Percentiles rank a stretch among this genome's conserved stretches.
Conservation (phyloP, 1,140 invertebrate species). For the Harpegnathos saltator region DNA sequence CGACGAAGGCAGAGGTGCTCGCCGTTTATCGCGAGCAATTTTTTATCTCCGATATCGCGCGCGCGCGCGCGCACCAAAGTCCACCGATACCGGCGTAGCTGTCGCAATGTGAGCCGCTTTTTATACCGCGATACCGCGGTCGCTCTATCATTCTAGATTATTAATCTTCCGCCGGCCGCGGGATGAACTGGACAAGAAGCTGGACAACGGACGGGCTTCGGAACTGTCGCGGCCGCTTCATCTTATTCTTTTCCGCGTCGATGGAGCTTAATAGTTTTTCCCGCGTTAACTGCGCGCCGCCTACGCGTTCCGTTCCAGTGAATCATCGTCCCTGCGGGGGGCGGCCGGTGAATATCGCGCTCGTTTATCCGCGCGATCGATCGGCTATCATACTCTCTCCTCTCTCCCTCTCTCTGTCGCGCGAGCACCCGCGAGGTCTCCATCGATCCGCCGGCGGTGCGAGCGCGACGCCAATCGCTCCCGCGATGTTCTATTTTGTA, state of each 20-base stretch:
- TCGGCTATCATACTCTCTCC: too few species aligned
- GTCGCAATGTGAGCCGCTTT: neutral
- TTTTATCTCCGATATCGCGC: too few species aligned
- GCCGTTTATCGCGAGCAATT: too few species aligned
- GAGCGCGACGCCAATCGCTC: conserved; percentile 15
- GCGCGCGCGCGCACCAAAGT: too few species aligned
- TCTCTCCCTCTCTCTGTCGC: too few species aligned
- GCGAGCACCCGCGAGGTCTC: neutral
- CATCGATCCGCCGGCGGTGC: conserved; percentile 30
- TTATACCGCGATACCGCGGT: neutral
- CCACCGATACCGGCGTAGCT: too few species aligned
- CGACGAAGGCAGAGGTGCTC: too few species aligned
- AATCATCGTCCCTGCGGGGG: conserved; percentile 19
- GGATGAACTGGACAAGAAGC: neutral
- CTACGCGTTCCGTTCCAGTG: neutral
- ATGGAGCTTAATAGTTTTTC: conserved; percentile 57
- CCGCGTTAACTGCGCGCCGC: conserved; percentile 20
- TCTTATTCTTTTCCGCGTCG: conserved; percentile 48
- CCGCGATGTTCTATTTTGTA: neutral
- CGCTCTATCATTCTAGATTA: neutral
- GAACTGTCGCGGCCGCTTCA: conserved; percentile 8
- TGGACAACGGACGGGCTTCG: neutral
- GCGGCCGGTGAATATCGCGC: conserved; percentile 3
- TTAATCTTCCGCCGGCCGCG: conserved; percentile 26
- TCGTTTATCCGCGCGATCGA: conserved; percentile 27